Base-by-base conservation (phyloP, 2,113 vertebrate genomes). In the Loxodonta africana region DNA sequence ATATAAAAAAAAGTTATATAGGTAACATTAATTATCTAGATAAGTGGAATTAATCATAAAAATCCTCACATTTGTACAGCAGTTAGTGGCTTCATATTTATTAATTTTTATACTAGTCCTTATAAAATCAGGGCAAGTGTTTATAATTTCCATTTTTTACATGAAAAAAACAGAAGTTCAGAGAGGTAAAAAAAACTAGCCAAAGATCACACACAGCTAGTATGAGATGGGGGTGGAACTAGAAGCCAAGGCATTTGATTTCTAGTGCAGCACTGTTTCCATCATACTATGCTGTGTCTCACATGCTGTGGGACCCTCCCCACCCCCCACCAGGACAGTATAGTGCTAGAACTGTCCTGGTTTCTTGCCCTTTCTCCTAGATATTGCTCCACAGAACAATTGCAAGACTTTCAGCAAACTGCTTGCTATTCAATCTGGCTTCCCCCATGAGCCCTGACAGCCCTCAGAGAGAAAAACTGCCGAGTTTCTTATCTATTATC, bases 151-250 rank as follows among this genome's bases (percentile, higher is more conserved):
- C 71, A 69, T 37, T 88, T 86, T 73, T 81, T 3, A n/a, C 53
- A 73, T 73, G 26, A 96, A 84, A 73, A 94, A 94, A 91, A 96
- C 8, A 17, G 44, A 86, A 48, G 48, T 10, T 26, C 21, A 57
- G 63, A 88, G 37, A 91, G 11, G 76, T 63, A 76, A 91, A 88
- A 41, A 89, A 89, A 88, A 83, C 51, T 69, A 69, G 9, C 33
- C 25, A 9, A 51, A 89, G 44, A 84, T 65, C 44, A 85, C 2
- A 8, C 12, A 85, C 10, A 65, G 84, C 73, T n/a, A 41, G 57
- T 83, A 37, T 26, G 33, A 91, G 30, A 76, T n/a, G 37, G 28
- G 3, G 10, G 51, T 86, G 53, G 51, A 37, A 76, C 63, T 33
- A 76, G 77, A 96, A 80, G 67, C 74, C n/a, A 93, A 4, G 17